These are phyloP conservation scores for Myxocyprinus asiaticus DNA, from an alignment of 2,113 vertebrate genomes.

Conservation along the genomic window DNA sequence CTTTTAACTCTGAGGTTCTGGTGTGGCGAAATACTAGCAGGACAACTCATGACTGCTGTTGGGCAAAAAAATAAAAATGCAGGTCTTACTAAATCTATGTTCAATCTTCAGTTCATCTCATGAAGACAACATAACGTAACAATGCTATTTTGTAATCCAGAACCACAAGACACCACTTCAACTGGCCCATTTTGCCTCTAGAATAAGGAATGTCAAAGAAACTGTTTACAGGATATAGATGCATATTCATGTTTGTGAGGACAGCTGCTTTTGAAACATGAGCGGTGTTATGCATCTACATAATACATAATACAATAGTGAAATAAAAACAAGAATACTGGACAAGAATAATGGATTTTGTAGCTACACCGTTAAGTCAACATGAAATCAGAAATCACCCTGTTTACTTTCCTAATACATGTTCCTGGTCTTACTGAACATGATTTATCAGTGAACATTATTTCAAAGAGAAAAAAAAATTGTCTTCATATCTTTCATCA, in stretches of 20 bases:
- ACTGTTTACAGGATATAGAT: not conserved
- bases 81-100: not conserved
- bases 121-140: too few relatives aligned
- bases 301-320: not conserved
- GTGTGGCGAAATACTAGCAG: constrained; percentile 7
- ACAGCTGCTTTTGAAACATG: not conserved
- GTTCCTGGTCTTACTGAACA: too few relatives aligned
- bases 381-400: too few relatives aligned
- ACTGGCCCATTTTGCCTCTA: not conserved
- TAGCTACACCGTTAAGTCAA: too few relatives aligned
- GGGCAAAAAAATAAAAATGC: not conserved
- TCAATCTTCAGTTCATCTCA: not conserved
- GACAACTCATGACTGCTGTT: not conserved
- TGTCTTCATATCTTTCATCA: too few relatives aligned
- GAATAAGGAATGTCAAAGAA: constrained; percentile 3
- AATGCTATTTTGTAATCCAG: too few relatives aligned
- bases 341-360: not conserved
- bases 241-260: not conserved
- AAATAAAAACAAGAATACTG: not conserved
- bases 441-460: too few relatives aligned
- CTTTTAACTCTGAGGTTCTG: not conserved
- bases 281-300: too few relatives aligned
- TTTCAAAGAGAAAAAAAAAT: too few relatives aligned
- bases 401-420: too few relatives aligned
- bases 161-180: not conserved